Percentiles rank a stretch among this genome's conserved stretches.
phyloP scores from a whole-genome alignment of 2,888 invertebrate genomes.

The Pteria penguin region DNA sequence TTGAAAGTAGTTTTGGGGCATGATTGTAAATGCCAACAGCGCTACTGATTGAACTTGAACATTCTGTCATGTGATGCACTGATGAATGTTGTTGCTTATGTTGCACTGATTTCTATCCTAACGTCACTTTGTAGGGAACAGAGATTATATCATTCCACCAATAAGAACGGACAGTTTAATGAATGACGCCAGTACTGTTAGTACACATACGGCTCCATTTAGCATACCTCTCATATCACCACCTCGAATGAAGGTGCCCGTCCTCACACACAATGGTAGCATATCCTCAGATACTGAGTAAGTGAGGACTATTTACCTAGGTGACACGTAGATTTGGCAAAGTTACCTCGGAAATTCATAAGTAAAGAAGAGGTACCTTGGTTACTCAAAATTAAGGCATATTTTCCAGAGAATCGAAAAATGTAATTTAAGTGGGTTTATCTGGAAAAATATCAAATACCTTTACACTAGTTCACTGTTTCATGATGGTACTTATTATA shows the following conservation, averaged over 20 bases:
- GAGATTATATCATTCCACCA: constrained; percentile 64
- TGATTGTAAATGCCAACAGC: no score
- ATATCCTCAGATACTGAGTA: constrained; percentile 76
- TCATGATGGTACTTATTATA: no score
- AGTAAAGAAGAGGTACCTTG: background rate
- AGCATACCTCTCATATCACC: constrained; percentile 43
- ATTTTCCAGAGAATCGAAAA: no score
- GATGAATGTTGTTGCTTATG: background rate
- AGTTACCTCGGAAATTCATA: background rate
- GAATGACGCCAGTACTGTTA: constrained; percentile 56
- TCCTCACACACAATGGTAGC: constrained; percentile 77
- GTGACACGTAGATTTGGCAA: no score
- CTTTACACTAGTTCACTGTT: no score
- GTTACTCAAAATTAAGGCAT: no score
- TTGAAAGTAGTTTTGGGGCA: no score
- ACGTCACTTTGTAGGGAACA: constrained; percentile 47
- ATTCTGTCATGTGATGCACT: background rate
- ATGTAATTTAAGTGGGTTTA: no score
- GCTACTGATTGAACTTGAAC: background rate
- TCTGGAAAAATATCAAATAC: no score
- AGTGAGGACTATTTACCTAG: no score
- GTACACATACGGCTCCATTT: constrained; percentile 36
- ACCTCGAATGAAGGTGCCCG: constrained; percentile 68
- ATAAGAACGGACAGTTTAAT: constrained; percentile 73
- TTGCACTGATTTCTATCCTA: background rate